These are phyloP conservation scores for Nebria brevicollis DNA, from an alignment of 2,888 invertebrate genomes.

Conservation along the genomic window DNA sequence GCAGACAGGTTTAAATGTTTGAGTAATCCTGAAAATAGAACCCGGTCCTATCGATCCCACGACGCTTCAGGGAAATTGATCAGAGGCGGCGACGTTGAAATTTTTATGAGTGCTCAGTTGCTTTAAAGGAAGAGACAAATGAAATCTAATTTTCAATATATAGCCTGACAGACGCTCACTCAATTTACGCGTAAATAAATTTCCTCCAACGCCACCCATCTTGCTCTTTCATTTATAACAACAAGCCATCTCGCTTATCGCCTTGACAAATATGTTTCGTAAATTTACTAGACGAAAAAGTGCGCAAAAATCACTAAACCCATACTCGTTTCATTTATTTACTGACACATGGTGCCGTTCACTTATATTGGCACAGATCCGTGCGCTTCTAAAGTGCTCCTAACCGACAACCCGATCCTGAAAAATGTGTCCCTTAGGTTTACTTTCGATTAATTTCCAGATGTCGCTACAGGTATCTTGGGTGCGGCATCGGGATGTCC, in stretches of 20 bases:
- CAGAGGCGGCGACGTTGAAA: not conserved
- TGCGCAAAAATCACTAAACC: too few relatives aligned
- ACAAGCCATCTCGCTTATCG: constrained; percentile 3
- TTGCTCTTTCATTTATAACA: constrained; percentile 12
- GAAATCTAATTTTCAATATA: constrained; percentile 32
- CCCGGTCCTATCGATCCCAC: not conserved
- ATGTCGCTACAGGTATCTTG: constrained; percentile 87
- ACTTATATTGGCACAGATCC: too few relatives aligned
- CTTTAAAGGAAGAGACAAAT: not conserved
- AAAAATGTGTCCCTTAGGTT: not conserved
- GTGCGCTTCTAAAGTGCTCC: too few relatives aligned
- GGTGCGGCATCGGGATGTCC: constrained; percentile 91
- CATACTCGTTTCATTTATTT: too few relatives aligned
- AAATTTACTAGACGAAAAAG: not conserved
- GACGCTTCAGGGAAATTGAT: not conserved
- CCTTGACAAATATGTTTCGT: constrained; percentile 34
- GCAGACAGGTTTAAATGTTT: not conserved
- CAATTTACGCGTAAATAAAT: constrained; percentile 31
- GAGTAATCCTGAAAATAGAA: not conserved
- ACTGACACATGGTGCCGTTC: too few relatives aligned
- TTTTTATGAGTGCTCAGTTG: not conserved
- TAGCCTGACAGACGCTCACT: constrained; percentile 6
- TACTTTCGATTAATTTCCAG: constrained; percentile 60
- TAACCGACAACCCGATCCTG: not conserved
- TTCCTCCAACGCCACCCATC: not conserved